Percentiles rank a stretch among this genome's conserved stretches.
Evolutionary conservation across 1,140 invertebrate genomes (phyloP).

Genomic region (Nasonia vitripennis): DNA sequence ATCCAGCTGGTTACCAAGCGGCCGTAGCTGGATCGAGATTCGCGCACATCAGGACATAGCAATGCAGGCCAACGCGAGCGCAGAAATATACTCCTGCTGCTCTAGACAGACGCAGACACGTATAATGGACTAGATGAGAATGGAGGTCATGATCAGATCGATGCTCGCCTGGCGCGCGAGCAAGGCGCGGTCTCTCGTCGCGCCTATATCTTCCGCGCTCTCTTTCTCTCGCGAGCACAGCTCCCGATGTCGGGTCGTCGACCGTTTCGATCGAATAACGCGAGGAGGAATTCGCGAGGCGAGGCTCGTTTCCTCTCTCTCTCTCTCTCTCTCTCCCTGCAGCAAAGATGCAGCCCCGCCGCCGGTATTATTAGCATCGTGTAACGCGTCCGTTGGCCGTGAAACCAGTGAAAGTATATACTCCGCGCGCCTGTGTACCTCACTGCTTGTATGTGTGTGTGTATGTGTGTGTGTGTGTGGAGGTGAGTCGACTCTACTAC

Average conservation of each 20-base stretch:
- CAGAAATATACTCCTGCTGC: no score
- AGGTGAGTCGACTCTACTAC: no score
- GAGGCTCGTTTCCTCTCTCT: neutral
- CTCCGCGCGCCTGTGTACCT: neutral
- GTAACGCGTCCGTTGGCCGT: slow-evolving; percentile 72
- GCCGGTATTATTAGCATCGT: slow-evolving; percentile 69
- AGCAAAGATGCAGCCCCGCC: neutral
- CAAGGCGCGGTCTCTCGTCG: slow-evolving; percentile 6
- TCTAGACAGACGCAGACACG: neutral
- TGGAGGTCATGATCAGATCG: slow-evolving; percentile 55
- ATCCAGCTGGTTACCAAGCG: neutral
- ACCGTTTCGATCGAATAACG: slow-evolving; percentile 38
- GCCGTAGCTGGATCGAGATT: neutral
- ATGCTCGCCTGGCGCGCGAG: neutral
- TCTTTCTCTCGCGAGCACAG: neutral
- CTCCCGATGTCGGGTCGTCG: slow-evolving; percentile 22
- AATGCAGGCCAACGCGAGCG: neutral
- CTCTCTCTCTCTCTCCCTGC: no score
- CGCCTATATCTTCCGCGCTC: slow-evolving; percentile 33
- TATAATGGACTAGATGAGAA: slow-evolving; percentile 43
- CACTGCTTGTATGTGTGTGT: no score
- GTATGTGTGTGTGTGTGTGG: no score
- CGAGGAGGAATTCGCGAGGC: slow-evolving; percentile 11
- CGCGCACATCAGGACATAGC: neutral
- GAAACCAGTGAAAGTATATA: slow-evolving; percentile 74